Conservation (phyloP, 2,888 invertebrate genomes). For the Melitaea athalia region DNA sequence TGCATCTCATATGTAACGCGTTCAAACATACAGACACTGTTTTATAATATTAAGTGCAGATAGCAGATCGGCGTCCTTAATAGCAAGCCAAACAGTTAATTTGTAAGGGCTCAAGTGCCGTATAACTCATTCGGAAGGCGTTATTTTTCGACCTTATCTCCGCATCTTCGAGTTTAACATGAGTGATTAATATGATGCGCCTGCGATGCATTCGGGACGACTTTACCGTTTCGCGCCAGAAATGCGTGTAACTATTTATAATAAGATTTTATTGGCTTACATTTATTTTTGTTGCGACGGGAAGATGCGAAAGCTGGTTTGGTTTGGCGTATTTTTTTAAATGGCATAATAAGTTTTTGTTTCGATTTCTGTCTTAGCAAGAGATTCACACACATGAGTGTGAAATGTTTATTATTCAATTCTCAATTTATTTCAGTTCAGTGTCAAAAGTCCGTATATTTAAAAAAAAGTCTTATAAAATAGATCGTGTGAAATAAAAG, state of each 20-base stretch:
- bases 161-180: slow-evolving; percentile 67
- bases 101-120: slow-evolving; percentile 54
- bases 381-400: no score
- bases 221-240: slow-evolving; percentile 56
- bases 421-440: no score
- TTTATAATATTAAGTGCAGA: slow-evolving; percentile 34
- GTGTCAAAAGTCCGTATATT: no score
- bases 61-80: slow-evolving; percentile 48
- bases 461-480: no score
- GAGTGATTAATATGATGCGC: slow-evolving; percentile 71
- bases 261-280: slow-evolving; percentile 14
- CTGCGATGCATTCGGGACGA: slow-evolving; percentile 56
- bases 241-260: slow-evolving; percentile 44
- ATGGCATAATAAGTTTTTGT: neutral
- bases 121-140: slow-evolving; percentile 64
- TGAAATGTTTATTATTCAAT: no score
- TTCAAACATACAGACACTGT: no score
- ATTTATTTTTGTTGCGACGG: neutral
- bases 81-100: slow-evolving; percentile 64
- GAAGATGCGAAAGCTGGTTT: neutral
- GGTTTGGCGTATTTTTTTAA: neutral
- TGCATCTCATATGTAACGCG: no score
- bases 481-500: no score
- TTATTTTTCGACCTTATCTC: slow-evolving; percentile 74
- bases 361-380: no score